phyloP scores from a whole-genome alignment of 2,113 vertebrate genomes.

The Oryzias celebensis region DNA sequence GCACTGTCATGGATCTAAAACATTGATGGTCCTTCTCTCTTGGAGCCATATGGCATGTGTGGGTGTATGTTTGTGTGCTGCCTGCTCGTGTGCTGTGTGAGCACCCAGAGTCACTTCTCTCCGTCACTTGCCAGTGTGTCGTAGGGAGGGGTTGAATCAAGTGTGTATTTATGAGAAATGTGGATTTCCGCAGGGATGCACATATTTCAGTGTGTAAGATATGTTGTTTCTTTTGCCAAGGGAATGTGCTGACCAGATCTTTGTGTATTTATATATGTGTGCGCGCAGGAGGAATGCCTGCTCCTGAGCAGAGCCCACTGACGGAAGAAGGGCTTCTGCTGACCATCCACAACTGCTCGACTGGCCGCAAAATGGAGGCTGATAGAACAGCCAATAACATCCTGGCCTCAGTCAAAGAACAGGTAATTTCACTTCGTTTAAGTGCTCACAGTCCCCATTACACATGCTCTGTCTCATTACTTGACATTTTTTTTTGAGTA shows the following conservation, averaged over 20 bases:
- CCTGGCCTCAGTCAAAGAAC: conserved; percentile 97
- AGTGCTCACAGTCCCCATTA: not conserved
- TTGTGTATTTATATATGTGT: conserved; percentile 31
- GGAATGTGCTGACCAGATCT: conserved; percentile 35
- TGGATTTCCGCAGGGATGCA: conserved; percentile 17
- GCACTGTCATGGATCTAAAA: conserved; percentile 49
- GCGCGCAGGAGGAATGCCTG: conserved; percentile 85
- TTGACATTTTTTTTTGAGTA: not conserved
- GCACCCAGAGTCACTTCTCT: conserved; percentile 37
- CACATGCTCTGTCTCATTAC: conserved; percentile 1
- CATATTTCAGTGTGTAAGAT: conserved; percentile 13
- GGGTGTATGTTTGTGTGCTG: conserved; percentile 57
- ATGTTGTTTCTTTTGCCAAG: conserved; percentile 8
- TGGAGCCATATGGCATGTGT: conserved; percentile 64
- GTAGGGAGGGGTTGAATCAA: conserved; percentile 20
- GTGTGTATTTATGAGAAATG: conserved; percentile 24
- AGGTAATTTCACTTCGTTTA: conserved; percentile 76
- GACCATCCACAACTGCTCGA: conserved; percentile 77
- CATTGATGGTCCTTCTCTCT: conserved; percentile 46
- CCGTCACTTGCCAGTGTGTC: conserved; percentile 29
- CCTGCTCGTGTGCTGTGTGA: conserved; percentile 25
- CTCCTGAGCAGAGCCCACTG: conserved; percentile 88
- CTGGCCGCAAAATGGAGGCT: conserved; percentile 83
- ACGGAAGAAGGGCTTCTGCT: conserved; percentile 88
- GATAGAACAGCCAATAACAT: conserved; percentile 94